Evolutionary conservation across 23 tunicate genomes (phyloP).

Genomic region (Styela plicata): DNA sequence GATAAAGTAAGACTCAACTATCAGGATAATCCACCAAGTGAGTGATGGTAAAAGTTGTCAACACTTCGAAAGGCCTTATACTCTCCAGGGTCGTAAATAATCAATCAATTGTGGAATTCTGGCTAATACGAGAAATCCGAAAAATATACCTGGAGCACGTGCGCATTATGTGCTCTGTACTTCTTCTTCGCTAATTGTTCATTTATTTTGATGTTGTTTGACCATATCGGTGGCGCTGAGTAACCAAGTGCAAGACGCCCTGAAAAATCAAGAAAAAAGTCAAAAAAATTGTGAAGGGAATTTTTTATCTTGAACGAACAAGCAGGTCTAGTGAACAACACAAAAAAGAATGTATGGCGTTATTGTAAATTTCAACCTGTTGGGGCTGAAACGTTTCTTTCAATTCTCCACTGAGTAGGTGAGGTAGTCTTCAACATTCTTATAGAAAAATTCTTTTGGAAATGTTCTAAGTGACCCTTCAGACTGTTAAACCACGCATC

Average conservation of each 20-base stretch:
- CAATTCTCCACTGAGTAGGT: slow-evolving; percentile 22
- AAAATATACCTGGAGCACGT: slow-evolving; percentile 7
- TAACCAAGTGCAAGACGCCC: slow-evolving; percentile 7
- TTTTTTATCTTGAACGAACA: too few species aligned
- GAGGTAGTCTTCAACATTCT: slow-evolving; percentile 21
- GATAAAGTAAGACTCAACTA: too few species aligned
- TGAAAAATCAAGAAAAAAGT: not conserved
- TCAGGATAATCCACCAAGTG: too few species aligned
- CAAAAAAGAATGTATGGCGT: too few species aligned
- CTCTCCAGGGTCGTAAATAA: too few species aligned
- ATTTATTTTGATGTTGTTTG: slow-evolving; percentile 9
- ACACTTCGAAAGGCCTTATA: too few species aligned
- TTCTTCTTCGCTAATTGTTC: slow-evolving; percentile 9
- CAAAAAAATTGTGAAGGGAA: not conserved
- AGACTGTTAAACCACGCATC: slow-evolving; percentile 22
- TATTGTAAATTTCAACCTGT: slow-evolving; percentile 3
- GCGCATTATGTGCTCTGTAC: slow-evolving; percentile 20
- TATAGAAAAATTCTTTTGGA: slow-evolving; percentile 13
- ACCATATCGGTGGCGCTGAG: slow-evolving; percentile 7
- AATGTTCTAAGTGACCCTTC: not conserved
- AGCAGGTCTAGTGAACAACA: too few species aligned
- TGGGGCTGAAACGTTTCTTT: slow-evolving; percentile 8
- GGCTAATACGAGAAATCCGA: too few species aligned
- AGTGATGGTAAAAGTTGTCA: too few species aligned
- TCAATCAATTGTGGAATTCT: too few species aligned